phyloP scores from a whole-genome alignment of 2,888 invertebrate species.

The Hydropsyche betteni region DNA sequence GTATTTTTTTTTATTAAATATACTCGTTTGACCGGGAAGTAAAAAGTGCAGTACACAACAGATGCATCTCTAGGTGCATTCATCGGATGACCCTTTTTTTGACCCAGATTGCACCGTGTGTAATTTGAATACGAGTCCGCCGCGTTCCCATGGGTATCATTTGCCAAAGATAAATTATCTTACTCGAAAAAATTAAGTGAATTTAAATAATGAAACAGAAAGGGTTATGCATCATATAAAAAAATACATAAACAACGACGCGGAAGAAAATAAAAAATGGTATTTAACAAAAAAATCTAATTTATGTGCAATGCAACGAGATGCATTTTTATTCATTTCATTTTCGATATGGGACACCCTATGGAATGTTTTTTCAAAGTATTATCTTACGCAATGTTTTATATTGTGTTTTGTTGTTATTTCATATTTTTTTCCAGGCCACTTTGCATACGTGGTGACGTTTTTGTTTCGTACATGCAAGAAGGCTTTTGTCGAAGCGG shows the following conservation, averaged over 20 bases:
- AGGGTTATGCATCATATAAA: slow-evolving; percentile 17
- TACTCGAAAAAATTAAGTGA: slow-evolving; percentile 50
- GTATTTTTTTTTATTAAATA: no score
- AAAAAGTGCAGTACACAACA: slow-evolving; percentile 25
- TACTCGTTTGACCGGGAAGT: slow-evolving; percentile 30
- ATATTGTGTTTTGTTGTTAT: slow-evolving; percentile 10
- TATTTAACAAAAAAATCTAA: slow-evolving; percentile 39
- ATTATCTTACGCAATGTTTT: slow-evolving; percentile 25
- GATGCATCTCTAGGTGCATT: slow-evolving; percentile 41
- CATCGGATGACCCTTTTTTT: slow-evolving; percentile 43
- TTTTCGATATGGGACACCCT: no score
- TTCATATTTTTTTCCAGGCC: background rate
- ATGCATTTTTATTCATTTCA: slow-evolving; percentile 43
- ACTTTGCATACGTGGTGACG: background rate
- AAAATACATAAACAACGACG: slow-evolving; percentile 44
- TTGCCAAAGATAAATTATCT: slow-evolving; percentile 50
- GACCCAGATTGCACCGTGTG: slow-evolving; percentile 29
- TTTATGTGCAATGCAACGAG: slow-evolving; percentile 20
- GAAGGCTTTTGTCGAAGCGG: slow-evolving; percentile 6
- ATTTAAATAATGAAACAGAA: slow-evolving; percentile 51
- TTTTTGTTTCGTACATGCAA: background rate
- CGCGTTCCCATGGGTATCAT: slow-evolving; percentile 51
- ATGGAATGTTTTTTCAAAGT: slow-evolving; percentile 26
- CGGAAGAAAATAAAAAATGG: slow-evolving; percentile 22
- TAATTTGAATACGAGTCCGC: slow-evolving; percentile 46